A percentile compares a stretch with the other conserved stretches of the same genome.
These are phyloP conservation scores for Eupithecia subfuscata DNA, from an alignment of 2,888 invertebrate species.

Conservation along the genomic window DNA sequence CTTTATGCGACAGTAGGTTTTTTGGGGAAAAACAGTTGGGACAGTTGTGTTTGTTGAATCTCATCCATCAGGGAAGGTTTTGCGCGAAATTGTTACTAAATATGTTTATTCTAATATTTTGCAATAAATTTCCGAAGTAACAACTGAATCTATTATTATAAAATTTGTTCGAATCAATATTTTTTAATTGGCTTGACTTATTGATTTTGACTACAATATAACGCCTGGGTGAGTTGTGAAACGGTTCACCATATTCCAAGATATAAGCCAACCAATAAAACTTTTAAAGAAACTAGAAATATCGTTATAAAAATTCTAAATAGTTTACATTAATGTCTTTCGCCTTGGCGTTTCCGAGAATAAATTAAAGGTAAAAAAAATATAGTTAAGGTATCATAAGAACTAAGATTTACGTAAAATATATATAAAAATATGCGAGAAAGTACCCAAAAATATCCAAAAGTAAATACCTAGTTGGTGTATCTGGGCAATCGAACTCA, in stretches of 20 bases:
- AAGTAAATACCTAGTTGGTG: too few species aligned
- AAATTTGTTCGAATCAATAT: too few species aligned
- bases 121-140: too few species aligned
- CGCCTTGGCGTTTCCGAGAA: not conserved
- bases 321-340: not conserved
- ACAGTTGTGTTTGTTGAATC: too few species aligned
- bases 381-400: not conserved
- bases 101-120: too few species aligned
- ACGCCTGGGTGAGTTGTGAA: not conserved
- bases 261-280: not conserved
- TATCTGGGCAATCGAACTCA: conserved; percentile 17
- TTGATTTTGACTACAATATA: not conserved
- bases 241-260: not conserved
- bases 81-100: too few species aligned
- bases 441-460: not conserved
- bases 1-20: too few species aligned
- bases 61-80: too few species aligned
- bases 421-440: not conserved
- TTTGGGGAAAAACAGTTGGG: too few species aligned
- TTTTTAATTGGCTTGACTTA: not conserved
- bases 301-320: not conserved
- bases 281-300: not conserved
- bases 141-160: too few species aligned
- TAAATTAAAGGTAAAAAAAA: conserved; percentile 10
- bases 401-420: conserved; percentile 6